phyloP scores from a whole-genome alignment of 2,797 vertebrate genomes.

The Danio jaintianensis region DNA sequence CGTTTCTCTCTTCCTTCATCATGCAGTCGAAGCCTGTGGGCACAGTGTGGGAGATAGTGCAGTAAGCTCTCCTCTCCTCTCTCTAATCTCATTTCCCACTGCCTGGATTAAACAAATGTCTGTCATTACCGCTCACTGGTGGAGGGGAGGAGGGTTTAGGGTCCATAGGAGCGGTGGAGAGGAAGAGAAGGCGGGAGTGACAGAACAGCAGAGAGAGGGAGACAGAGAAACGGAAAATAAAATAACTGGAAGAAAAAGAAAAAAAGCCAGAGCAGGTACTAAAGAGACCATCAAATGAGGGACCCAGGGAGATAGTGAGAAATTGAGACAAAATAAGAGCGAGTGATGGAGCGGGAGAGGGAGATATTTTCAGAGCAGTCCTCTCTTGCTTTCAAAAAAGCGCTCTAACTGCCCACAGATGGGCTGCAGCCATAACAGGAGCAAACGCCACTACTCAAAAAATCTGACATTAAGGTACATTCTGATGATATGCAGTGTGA shows the following conservation, averaged over 20 bases:
- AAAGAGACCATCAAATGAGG: conserved; percentile 43
- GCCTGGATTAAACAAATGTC: conserved; percentile 72
- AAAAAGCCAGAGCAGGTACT: conserved; percentile 23
- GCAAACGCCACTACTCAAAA: neutral
- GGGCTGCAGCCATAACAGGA: conserved; percentile 1
- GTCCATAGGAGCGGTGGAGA: conserved; percentile 53
- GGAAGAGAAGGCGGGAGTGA: conserved; percentile 15
- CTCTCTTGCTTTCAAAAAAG: conserved; percentile 17
- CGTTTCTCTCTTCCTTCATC: conserved; percentile 42
- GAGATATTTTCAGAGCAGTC: conserved; percentile 16
- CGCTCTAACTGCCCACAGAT: conserved; percentile 20
- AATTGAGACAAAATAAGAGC: conserved; percentile 29
- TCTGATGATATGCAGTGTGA: no score
- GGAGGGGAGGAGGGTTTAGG: conserved; percentile 69
- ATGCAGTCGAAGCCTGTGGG: conserved; percentile 50
- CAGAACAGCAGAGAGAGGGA: conserved; percentile 15
- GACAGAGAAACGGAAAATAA: conserved; percentile 1
- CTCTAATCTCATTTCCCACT: conserved; percentile 71
- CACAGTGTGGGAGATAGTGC: conserved; percentile 54
- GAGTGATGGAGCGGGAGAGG: conserved; percentile 9
- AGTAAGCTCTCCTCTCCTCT: conserved; percentile 50
- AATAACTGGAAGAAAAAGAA: conserved; percentile 15
- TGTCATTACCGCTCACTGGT: conserved; percentile 71
- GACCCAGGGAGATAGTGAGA: conserved; percentile 27
- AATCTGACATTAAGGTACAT: neutral